These are phyloP conservation scores for Herpetotheres cachinnans DNA, from an alignment of 2,113 vertebrate species.

Conservation along the genomic window DNA sequence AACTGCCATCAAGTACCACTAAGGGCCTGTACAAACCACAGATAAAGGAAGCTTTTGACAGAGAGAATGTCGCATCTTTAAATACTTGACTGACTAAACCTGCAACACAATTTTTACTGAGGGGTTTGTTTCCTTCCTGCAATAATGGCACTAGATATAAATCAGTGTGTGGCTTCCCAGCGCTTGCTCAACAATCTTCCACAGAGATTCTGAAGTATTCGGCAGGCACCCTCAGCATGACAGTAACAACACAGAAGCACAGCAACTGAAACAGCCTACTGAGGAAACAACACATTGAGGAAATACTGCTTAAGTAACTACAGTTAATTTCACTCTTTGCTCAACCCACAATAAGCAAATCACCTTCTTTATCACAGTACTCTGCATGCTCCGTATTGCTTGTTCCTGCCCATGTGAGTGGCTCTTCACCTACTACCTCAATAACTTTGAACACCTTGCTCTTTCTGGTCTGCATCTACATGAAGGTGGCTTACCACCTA, in stretches of 20 bases:
- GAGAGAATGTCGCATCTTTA: background rate
- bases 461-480: background rate
- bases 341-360: background rate
- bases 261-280: background rate
- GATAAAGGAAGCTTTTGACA: background rate
- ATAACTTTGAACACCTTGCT: background rate
- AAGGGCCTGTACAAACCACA: background rate
- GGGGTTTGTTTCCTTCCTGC: constrained; percentile 21
- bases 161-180: background rate
- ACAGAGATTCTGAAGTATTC: background rate
- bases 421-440: background rate
- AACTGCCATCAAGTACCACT: background rate
- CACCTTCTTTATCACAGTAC: background rate
- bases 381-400: background rate
- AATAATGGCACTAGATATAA: background rate
- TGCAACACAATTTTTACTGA: background rate
- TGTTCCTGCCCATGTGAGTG: background rate
- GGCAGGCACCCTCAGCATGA: background rate
- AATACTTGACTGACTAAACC: background rate
- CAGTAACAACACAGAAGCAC: background rate
- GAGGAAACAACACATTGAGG: background rate
- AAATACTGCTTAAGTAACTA: background rate
- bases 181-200: background rate
- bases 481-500: background rate
- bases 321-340: background rate